phyloP scores from a whole-genome alignment of 2,888 invertebrate species.

The Anorthoa munda region DNA sequence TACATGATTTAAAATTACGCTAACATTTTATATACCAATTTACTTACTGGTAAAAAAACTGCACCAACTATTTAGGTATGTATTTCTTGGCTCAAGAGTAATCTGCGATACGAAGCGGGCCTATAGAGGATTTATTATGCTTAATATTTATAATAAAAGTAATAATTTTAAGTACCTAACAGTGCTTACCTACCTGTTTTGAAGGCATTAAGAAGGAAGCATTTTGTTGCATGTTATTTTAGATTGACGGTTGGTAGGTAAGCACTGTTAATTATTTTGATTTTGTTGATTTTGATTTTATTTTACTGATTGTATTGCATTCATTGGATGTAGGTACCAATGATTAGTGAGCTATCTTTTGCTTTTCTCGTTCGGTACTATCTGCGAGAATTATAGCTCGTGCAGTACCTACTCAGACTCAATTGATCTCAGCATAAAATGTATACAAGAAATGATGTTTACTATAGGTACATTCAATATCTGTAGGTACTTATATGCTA shows the following conservation, averaged over 20 bases:
- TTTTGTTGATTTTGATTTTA: too few species aligned
- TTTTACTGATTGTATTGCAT: too few species aligned
- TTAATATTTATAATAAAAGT: too few species aligned
- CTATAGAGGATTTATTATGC: not conserved
- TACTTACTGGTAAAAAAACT: not conserved
- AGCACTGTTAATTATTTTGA: too few species aligned
- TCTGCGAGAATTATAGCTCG: not conserved
- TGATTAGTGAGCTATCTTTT: too few species aligned
- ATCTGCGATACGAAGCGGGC: conserved; percentile 8
- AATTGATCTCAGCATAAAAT: too few species aligned
- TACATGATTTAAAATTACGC: conserved; percentile 5
- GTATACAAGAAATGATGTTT: not conserved
- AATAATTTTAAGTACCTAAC: not conserved
- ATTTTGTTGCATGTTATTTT: too few species aligned
- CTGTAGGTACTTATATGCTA: not conserved
- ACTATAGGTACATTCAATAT: not conserved
- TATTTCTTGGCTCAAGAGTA: conserved; percentile 6
- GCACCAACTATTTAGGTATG: not conserved
- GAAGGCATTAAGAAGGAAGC: too few species aligned
- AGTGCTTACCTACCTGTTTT: too few species aligned
- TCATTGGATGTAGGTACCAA: too few species aligned
- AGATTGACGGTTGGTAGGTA: too few species aligned
- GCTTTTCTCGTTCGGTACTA: not conserved
- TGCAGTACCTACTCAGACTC: too few species aligned
- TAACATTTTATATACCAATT: not conserved